Evolutionary conservation across 2,113 vertebrate species (phyloP), one percentile per base, ranked within the genome.

Genomic region (Anoura caudifer): DNA sequence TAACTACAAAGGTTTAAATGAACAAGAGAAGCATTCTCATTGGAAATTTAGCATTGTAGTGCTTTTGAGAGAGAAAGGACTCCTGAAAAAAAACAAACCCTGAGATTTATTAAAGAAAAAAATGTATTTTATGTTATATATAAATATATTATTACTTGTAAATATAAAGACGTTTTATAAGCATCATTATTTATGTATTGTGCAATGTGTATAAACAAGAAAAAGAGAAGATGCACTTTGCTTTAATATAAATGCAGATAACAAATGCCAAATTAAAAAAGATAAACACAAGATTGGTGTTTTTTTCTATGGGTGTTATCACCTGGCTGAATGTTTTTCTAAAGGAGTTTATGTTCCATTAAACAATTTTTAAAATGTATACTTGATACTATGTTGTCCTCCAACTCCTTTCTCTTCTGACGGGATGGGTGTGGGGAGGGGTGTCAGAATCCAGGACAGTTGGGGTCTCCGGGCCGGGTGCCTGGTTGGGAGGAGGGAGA

Each of bases 131-230:
- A 99, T 99, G 99, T 99, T 99, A 99, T 99, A 99, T 99, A 99
- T 99, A 99, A 99, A 99, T 99, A 99, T 99, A 99, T 99, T 99
- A 99, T 99, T 99, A 99, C 99, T 99, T 99, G 99, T 99, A 99
- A 99, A 99, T 99, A 99, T 97, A 99, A 99, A 99, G 99, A 99
- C 98, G 98, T 99, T 99, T 99, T 99, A 99, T 99, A 99, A 99
- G 99, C 99, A 99, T 99, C 99, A 99, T 99, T 99, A 99, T 99
- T 99, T 99, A 99, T 99, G 99, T 99, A 99, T 99, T 99, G 99
- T 99, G 99, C 99, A 99, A 99, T 99, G 99, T 99, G 99, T 99
- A 99, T 99, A 99, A 99, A 99, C 98, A 98, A 99, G 99, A 99
- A 99, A 99, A 99, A 99, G 99, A 99, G 95, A 99, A 99, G 99